Conservation (phyloP, 2,797 vertebrate genomes). For the Salarias fasciatus region DNA sequence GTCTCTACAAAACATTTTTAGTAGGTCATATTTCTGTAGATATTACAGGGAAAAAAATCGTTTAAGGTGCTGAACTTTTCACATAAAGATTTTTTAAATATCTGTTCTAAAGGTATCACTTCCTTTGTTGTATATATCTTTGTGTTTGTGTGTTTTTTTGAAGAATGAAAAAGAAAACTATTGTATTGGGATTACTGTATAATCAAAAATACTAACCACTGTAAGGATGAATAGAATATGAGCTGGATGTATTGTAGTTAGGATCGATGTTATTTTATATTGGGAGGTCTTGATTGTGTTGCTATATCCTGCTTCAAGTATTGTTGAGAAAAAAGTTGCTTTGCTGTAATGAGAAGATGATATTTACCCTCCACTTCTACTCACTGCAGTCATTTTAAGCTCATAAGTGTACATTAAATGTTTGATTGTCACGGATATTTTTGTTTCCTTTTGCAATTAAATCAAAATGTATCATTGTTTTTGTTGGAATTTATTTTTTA, state of each 20-base stretch:
- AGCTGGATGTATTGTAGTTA: not conserved
- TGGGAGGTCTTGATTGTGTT: not conserved
- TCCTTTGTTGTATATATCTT: slow-evolving; percentile 40
- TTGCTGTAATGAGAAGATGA: no score
- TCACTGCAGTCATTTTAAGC: no score
- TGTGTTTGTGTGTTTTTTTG: not conserved
- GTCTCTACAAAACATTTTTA: not conserved
- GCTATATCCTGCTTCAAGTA: not conserved
- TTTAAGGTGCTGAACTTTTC: slow-evolving; percentile 54
- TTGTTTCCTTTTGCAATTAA: no score
- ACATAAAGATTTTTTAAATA: slow-evolving; percentile 22
- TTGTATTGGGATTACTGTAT: no score
- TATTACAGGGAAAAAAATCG: slow-evolving; percentile 9
- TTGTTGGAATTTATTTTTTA: not conserved
- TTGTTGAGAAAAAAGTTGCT: no score
- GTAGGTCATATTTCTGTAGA: slow-evolving; percentile 22
- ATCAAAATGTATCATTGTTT: not conserved
- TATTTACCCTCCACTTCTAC: no score
- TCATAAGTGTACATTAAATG: no score
- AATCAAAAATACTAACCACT: no score
- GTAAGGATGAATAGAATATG: no score
- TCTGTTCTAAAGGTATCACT: not conserved
- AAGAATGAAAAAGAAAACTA: no score
- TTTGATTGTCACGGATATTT: no score
- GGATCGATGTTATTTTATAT: not conserved